A percentile compares a stretch with the other conserved stretches of the same genome.
Conservation (phyloP, 2,797 vertebrate species). For the Acanthopagrus latus region DNA sequence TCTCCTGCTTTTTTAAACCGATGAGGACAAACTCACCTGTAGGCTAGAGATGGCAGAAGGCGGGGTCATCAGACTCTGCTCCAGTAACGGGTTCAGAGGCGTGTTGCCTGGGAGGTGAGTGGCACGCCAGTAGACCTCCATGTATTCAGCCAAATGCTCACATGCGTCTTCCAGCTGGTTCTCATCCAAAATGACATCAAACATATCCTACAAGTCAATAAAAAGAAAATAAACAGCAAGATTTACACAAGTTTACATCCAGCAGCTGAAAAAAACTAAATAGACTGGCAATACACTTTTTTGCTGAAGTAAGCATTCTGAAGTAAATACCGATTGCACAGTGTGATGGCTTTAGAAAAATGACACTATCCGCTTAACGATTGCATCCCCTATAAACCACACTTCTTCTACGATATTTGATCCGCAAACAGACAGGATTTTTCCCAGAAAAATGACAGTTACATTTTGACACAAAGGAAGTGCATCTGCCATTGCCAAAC, state of each 20-base stretch:
- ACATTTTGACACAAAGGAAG: no score
- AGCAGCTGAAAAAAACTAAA: not conserved
- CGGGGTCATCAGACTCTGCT: slow-evolving; percentile 88
- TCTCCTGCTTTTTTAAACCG: not conserved
- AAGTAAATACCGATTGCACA: no score
- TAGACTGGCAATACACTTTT: no score
- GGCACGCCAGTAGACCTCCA: slow-evolving; percentile 96
- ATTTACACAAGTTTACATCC: not conserved
- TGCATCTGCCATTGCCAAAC: no score
- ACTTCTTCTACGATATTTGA: no score
- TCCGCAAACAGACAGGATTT: no score
- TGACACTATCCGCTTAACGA: no score
- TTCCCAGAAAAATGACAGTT: no score
- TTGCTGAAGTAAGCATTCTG: no score
- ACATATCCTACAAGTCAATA: slow-evolving; percentile 88
- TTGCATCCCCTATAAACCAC: no score
- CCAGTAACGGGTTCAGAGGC: slow-evolving; percentile 86
- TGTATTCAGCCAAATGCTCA: slow-evolving; percentile 94
- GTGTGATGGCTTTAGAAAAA: no score
- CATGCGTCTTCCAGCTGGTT: slow-evolving; percentile 97
- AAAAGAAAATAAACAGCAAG: not conserved
- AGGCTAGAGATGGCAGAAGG: slow-evolving; percentile 91
- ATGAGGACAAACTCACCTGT: slow-evolving; percentile 85
- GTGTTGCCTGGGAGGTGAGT: slow-evolving; percentile 91
- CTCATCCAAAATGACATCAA: slow-evolving; percentile 96